These are phyloP conservation scores for Ctenosaura bakeri DNA, from an alignment of 2,797 vertebrate species.

Conservation along the genomic window DNA sequence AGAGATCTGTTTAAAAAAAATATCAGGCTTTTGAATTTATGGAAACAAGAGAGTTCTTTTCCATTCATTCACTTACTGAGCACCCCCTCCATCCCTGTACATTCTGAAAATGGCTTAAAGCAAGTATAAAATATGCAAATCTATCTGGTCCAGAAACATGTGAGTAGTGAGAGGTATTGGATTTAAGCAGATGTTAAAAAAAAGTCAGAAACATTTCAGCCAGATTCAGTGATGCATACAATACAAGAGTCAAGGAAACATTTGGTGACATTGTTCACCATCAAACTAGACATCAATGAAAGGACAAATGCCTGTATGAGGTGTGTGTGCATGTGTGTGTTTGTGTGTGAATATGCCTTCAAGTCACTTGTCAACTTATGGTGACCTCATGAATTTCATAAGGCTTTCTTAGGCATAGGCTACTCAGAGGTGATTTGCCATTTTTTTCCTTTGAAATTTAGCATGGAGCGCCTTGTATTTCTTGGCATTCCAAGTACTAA, in stretches of 20 bases:
- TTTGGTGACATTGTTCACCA: not conserved
- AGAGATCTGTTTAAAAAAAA: slow-evolving; percentile 28
- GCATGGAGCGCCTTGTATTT: no score
- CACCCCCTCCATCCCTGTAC: no score
- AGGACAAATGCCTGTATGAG: not conserved
- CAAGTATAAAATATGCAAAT: slow-evolving; percentile 39
- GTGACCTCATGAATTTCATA: no score
- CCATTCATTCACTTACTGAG: not conserved
- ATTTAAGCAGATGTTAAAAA: slow-evolving; percentile 11
- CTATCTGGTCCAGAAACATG: slow-evolving; percentile 24
- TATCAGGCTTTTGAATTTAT: slow-evolving; percentile 11
- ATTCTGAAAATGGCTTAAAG: slow-evolving; percentile 14
- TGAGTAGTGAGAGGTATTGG: not conserved
- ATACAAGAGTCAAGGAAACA: not conserved
- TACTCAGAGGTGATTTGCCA: not conserved
- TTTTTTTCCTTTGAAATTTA: not conserved
- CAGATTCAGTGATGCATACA: not conserved
- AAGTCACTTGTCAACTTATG: not conserved
- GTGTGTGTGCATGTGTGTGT: not conserved
- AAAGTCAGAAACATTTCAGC: not conserved
- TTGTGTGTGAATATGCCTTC: no score
- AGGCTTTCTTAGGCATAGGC: no score
- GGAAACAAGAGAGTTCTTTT: not conserved
- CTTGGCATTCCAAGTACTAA: no score
- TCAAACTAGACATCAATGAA: not conserved